phyloP scores from a whole-genome alignment of 2,888 invertebrate genomes.

The Microplitis deprimator region DNA sequence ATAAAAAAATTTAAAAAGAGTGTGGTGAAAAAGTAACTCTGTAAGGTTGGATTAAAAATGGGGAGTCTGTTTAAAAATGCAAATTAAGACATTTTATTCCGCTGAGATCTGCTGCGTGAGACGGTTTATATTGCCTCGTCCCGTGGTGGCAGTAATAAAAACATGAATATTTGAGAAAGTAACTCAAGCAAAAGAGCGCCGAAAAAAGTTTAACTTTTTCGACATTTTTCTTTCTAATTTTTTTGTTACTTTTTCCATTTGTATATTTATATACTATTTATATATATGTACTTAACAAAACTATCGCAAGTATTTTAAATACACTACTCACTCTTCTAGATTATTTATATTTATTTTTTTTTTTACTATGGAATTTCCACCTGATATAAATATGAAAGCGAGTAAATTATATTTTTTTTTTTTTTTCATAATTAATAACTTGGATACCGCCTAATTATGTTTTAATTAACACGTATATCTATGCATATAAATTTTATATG shows the following conservation, averaged over 20 bases:
- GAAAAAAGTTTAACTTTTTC: slow-evolving; percentile 4
- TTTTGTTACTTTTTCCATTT: neutral
- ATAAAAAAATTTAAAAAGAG: slow-evolving; percentile 33
- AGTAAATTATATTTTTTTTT: neutral
- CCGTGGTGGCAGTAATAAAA: slow-evolving; percentile 50
- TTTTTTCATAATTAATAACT: slow-evolving; percentile 3
- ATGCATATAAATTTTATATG: slow-evolving; percentile 40
- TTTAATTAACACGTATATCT: slow-evolving; percentile 38
- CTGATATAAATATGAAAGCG: neutral
- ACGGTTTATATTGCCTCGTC: slow-evolving; percentile 45
- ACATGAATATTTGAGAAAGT: slow-evolving; percentile 51
- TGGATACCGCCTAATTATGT: slow-evolving; percentile 25
- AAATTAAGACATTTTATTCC: slow-evolving; percentile 63
- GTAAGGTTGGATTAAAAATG: slow-evolving; percentile 48
- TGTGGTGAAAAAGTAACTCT: slow-evolving; percentile 29
- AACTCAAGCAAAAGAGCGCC: slow-evolving; percentile 1
- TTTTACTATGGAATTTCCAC: neutral
- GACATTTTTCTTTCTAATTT: neutral
- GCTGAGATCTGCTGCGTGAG: slow-evolving; percentile 52
- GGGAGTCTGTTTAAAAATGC: slow-evolving; percentile 59
- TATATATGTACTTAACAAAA: no score
- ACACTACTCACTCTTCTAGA: neutral
- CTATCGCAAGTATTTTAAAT: no score
- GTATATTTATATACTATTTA: neutral
- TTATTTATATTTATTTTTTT: neutral